These are phyloP conservation scores for Neodiprion virginianus DNA, from an alignment of 1,140 invertebrate species.

Conservation along the genomic window DNA sequence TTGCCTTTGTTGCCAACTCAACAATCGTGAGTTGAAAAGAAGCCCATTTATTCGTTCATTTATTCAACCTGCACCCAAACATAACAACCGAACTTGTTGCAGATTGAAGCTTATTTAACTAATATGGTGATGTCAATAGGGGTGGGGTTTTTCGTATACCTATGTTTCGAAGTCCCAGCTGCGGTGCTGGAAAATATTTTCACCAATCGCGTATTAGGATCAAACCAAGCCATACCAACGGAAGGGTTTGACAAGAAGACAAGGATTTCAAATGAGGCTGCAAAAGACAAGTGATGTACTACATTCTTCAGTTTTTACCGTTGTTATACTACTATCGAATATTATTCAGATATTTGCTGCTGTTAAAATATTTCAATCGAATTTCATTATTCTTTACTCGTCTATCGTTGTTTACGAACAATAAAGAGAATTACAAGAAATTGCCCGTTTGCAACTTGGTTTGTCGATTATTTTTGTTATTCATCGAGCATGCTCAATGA, in stretches of 20 bases:
- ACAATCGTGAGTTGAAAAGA: constrained; percentile 17
- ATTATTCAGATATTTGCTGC: no score
- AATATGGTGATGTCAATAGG: constrained; percentile 26
- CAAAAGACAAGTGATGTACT: no score
- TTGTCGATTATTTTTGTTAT: no score
- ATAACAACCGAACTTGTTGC: constrained; percentile 4
- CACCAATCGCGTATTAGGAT: neutral
- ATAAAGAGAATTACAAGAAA: no score
- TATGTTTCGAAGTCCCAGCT: constrained; percentile 31
- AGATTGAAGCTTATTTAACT: constrained; percentile 25
- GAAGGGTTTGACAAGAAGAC: neutral
- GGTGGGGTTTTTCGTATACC: constrained; percentile 25
- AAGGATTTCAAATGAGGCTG: no score
- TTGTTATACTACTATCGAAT: no score
- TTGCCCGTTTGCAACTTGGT: no score
- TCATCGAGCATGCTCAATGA: no score
- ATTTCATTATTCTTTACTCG: no score
- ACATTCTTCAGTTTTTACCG: no score
- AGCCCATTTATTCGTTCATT: neutral
- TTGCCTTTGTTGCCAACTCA: constrained; percentile 22
- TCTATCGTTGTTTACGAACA: no score
- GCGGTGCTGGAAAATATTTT: constrained; percentile 32
- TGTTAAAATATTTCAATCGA: no score
- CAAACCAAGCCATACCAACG: neutral
- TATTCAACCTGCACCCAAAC: neutral